phyloP scores from a whole-genome alignment of 2,888 invertebrate species.

The Scelioninae gen. 1 region DNA sequence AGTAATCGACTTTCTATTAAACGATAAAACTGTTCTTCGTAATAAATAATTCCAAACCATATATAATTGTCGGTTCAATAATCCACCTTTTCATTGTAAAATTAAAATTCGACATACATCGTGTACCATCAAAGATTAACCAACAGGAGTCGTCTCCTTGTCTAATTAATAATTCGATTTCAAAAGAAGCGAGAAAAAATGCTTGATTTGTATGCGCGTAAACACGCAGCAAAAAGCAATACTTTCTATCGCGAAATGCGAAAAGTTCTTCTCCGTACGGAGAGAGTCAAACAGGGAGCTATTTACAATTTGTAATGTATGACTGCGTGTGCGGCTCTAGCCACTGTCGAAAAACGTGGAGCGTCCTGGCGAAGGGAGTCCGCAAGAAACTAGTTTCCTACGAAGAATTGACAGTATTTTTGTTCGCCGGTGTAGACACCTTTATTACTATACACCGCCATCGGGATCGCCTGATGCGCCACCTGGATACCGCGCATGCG shows the following conservation, averaged over 20 bases:
- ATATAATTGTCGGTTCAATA: too few species aligned
- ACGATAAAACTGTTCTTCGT: neutral
- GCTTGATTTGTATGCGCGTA: slow-evolving; percentile 7
- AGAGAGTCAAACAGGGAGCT: slow-evolving; percentile 65
- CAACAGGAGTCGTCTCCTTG: neutral
- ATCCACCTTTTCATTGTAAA: too few species aligned
- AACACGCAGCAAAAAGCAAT: slow-evolving; percentile 13
- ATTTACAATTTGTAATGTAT: slow-evolving; percentile 81
- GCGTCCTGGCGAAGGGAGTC: slow-evolving; percentile 60
- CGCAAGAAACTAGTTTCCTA: too few species aligned
- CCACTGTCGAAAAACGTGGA: slow-evolving; percentile 76
- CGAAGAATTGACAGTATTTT: too few species aligned
- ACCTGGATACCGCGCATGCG: too few species aligned
- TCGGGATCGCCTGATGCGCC: too few species aligned
- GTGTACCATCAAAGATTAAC: too few species aligned
- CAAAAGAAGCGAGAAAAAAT: neutral
- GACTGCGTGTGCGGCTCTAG: slow-evolving; percentile 77
- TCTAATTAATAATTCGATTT: slow-evolving; percentile 2
- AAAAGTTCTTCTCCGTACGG: slow-evolving; percentile 18
- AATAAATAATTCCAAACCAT: too few species aligned
- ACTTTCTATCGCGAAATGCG: slow-evolving; percentile 33
- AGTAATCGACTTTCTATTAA: too few species aligned
- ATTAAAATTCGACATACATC: too few species aligned
- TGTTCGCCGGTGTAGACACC: too few species aligned
- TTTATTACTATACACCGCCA: too few species aligned